A percentile compares a stretch with the other conserved stretches of the same genome.
Conservation (phyloP, 2,888 invertebrate species). For the Miltochrista miniata region DNA sequence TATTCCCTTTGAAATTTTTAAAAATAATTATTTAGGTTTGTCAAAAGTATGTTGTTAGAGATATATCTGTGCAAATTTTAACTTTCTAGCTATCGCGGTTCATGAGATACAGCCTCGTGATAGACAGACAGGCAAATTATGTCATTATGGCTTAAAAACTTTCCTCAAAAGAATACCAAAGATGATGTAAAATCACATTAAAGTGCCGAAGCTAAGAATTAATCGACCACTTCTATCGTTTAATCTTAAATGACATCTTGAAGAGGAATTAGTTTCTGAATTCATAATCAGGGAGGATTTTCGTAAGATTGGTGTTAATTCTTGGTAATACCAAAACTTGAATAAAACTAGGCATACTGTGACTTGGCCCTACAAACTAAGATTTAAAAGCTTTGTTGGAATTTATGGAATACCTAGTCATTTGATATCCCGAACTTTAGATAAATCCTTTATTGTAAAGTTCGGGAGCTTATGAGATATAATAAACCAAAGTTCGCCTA, state of each 20-base stretch:
- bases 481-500: too few relatives aligned
- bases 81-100: too few relatives aligned
- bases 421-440: slow-evolving; percentile 2
- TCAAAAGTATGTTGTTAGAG: too few relatives aligned
- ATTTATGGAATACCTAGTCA: not conserved
- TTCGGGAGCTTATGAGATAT: too few relatives aligned
- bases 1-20: too few relatives aligned
- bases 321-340: slow-evolving; percentile 6
- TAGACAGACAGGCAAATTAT: too few relatives aligned
- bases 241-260: slow-evolving; percentile 18
- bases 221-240: slow-evolving; percentile 3
- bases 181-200: too few relatives aligned
- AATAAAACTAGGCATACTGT: too few relatives aligned
- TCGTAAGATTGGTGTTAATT: slow-evolving; percentile 6
- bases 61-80: too few relatives aligned
- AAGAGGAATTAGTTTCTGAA: slow-evolving; percentile 25
- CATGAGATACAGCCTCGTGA: too few relatives aligned
- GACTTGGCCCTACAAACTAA: slow-evolving; percentile 1
- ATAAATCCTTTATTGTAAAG: slow-evolving; percentile 24
- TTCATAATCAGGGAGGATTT: slow-evolving; percentile 22
- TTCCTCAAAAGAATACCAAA: not conserved
- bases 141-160: too few relatives aligned
- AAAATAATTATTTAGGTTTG: too few relatives aligned
- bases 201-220: not conserved
- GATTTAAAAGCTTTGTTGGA: slow-evolving; percentile 5